Conservation (phyloP, 1,140 invertebrate species). For the Cyclargus thomasi region DNA sequence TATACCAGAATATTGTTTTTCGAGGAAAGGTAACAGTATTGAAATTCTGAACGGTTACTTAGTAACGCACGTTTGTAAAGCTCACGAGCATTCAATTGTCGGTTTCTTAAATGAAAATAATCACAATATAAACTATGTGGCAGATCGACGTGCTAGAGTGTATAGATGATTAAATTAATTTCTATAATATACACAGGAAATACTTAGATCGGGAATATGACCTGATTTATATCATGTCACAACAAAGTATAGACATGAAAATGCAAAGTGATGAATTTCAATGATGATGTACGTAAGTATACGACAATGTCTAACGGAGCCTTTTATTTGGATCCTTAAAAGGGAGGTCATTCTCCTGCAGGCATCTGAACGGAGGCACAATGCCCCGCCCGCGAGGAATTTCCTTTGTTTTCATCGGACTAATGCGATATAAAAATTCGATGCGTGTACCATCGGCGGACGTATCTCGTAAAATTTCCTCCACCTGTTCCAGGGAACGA, state of each 20-base stretch:
- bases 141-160: no score
- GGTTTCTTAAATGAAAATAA: not conserved
- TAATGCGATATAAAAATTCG: slow-evolving; percentile 68
- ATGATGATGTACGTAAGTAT: not conserved
- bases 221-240: no score
- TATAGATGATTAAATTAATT: no score
- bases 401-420: slow-evolving; percentile 61
- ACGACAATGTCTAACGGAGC: not conserved
- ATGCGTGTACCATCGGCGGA: slow-evolving; percentile 46
- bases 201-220: not conserved
- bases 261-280: not conserved
- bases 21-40: slow-evolving; percentile 38
- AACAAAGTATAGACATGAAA: no score
- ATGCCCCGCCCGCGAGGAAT: slow-evolving; percentile 51
- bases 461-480: slow-evolving; percentile 66
- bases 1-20: no score
- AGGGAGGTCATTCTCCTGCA: slow-evolving; percentile 58
- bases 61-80: slow-evolving; percentile 41
- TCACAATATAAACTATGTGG: not conserved
- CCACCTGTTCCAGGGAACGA: slow-evolving; percentile 44
- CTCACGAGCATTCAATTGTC: not conserved
- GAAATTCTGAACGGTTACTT: slow-evolving; percentile 65
- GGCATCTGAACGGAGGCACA: slow-evolving; percentile 45
- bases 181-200: no score
- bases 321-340: slow-evolving; percentile 11